phyloP scores from a whole-genome alignment of 1,140 invertebrate species.

The Meteorus sp. region DNA sequence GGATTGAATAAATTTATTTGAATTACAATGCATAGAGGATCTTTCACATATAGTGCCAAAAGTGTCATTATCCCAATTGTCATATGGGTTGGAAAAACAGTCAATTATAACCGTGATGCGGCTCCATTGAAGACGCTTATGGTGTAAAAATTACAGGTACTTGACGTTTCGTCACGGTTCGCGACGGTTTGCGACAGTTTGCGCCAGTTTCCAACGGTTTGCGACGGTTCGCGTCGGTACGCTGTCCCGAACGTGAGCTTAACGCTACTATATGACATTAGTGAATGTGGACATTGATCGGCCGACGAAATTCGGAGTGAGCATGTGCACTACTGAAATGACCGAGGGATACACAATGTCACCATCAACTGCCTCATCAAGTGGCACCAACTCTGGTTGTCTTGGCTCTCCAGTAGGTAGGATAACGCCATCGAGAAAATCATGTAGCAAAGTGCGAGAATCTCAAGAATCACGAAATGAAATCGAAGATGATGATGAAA shows the following conservation, averaged over 20 bases:
- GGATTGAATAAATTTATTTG: no score
- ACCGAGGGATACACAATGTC: conserved; percentile 55
- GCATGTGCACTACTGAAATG: conserved; percentile 58
- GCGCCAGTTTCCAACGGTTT: background rate
- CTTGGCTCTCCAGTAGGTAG: conserved; percentile 30
- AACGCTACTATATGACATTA: conserved; percentile 26
- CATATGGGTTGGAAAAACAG: no score
- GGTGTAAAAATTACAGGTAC: no score
- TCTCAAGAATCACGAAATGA: conserved; percentile 27
- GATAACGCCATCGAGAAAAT: conserved; percentile 26
- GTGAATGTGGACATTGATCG: conserved; percentile 29
- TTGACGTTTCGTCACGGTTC: no score
- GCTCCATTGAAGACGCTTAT: no score
- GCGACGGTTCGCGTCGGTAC: conserved; percentile 11
- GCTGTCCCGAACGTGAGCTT: no score
- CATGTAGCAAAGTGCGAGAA: conserved; percentile 23
- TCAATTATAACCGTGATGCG: no score
- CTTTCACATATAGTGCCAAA: no score
- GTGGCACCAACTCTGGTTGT: conserved; percentile 45
- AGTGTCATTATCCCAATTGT: no score
- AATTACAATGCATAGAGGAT: no score
- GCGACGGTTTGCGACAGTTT: no score
- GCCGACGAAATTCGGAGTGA: conserved; percentile 28
- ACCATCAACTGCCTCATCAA: conserved; percentile 53
- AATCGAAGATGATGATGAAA: conserved; percentile 66